Base-by-base conservation (phyloP, 2,113 vertebrate genomes). In the Micronycteris hirsuta region DNA sequence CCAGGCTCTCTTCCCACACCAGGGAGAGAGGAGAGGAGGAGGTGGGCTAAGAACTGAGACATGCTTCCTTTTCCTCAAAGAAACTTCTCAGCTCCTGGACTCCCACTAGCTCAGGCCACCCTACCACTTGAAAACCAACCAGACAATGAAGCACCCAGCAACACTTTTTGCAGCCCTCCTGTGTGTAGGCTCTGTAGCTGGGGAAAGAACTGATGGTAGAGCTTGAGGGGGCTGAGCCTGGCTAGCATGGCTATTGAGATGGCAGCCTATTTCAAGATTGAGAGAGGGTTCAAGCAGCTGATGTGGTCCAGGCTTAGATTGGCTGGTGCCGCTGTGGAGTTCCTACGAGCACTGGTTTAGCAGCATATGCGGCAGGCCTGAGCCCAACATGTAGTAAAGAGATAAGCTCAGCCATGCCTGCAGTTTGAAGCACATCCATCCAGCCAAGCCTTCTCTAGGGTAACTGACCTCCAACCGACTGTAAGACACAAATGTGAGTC, bases 51-150 rank as follows among this genome's bases (percentile, higher is more conserved):
- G 22, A 61, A 36, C 31, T 74, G 73, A 45, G 67, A 4, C 2
- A 6, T 9, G 20, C 54, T 49, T 83, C 41, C 16, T 41, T 63
- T 22, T 68, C 43, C 36, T 47, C 17, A 3, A 85, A n/a, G 14
- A 63, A 7, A 12, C 19, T 41, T 70, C 84, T 84, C 31, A 52
- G 63, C 17, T 54, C 19, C 45, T 41, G 43, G 43, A 16, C 41
- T 36, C 14, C 54, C 3, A 1, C 61, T 67, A 33, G 65, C 63
- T 63, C 3, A 17, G 68, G 17, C 36, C 2, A 10, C 33, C 24
- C 22, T 43, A 19, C 15, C 4, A 0, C 1, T 0, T 15, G 52
- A 45, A 26, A n/a, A 56, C 11, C 2, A 33, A 85, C 11, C 74
- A 56, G 76, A 36, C 10, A 67, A 26, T 3, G 52, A 54, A 36